Evolutionary conservation across 1,140 invertebrate species (phyloP), one percentile per base, ranked within the genome.

Genomic region (Drosophila kanapiae): DNA sequence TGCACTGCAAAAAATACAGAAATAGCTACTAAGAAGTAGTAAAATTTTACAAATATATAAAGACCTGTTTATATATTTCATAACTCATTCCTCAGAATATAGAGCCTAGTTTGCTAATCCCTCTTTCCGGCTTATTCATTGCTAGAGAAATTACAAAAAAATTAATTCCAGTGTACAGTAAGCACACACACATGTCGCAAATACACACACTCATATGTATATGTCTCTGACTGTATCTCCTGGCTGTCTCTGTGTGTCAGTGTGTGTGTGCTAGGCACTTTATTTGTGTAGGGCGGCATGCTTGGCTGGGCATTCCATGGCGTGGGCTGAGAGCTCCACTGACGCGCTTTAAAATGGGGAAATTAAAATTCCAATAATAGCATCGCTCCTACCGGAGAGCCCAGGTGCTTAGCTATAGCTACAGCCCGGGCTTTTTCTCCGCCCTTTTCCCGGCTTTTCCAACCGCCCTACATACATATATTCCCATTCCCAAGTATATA

Each of bases 321-420:
- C 23, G 38, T 38, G 62, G 64, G 58, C 18, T 18, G 38, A 16
- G 35, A 18, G 49, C 53, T 42, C 40, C 58, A 64, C 56, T 57
- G 84, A 80, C 76, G 74, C 75, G 84, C 85, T 81, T 88, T 87
- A 88, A 87, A 87, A 88, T 88, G 79, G 80, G 67, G 84, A 87
- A 87, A 87, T 87, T 87, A 87, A 87, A 87, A 87, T 88, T 88
- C 84, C 84, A 87, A 87, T 88, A 88, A 87, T 84, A 84, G 77
- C 84, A 81, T 75, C 65, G 71, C 58, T 59, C 53, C 67, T 10
- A 68, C 23, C 37, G 31, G 43, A 35, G 61, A 35, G 61, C 59
- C 47, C 70, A 75, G 78, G 76, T 83, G 76, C 68, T 60, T 71
- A 38, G 63, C 67, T 62, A 57, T 62, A 53, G 48, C 35, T 9